A percentile compares a stretch with the other conserved stretches of the same genome.
Conservation (phyloP, 1,140 invertebrate species). For the Paracyclopina nana region DNA sequence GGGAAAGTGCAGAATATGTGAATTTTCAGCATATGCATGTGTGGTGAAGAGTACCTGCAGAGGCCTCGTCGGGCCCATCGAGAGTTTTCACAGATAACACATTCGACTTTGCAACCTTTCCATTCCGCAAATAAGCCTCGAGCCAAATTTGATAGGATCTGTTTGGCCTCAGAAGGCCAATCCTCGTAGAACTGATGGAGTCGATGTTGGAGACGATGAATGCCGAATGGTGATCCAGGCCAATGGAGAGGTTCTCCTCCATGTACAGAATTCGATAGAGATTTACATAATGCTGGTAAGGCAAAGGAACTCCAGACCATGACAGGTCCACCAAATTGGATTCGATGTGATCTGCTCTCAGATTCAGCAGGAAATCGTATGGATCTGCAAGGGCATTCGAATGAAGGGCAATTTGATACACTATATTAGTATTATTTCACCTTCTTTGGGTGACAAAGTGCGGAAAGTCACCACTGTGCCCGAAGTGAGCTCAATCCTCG, state of each 20-base stretch:
- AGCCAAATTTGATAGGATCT: constrained; percentile 57
- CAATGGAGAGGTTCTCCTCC: constrained; percentile 30
- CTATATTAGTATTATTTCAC: constrained; percentile 24
- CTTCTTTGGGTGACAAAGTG: constrained; percentile 29
- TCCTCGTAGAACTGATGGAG: constrained; percentile 42
- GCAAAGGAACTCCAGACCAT: constrained; percentile 61
- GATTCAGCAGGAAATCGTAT: constrained; percentile 53
- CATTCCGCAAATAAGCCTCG: constrained; percentile 66
- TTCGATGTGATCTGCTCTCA: constrained; percentile 50
- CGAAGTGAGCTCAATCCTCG: constrained; percentile 46
- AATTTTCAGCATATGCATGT: too few relatives aligned
- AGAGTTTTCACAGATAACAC: constrained; percentile 69
- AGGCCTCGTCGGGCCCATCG: too few relatives aligned
- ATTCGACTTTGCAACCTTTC: constrained; percentile 58
- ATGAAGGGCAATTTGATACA: background rate
- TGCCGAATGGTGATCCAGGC: constrained; percentile 39
- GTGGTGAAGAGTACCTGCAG: too few relatives aligned
- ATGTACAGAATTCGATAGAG: constrained; percentile 68
- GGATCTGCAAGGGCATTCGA: constrained; percentile 33
- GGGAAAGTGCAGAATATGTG: too few relatives aligned
- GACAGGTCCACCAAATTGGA: constrained; percentile 48
- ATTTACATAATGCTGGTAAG: constrained; percentile 71
- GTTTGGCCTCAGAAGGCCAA: constrained; percentile 47
- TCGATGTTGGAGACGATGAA: constrained; percentile 65
- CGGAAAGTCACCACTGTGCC: constrained; percentile 41